A percentile compares a stretch with the other conserved stretches of the same genome.
Evolutionary conservation across 35 echinoderm and acorn worm species (phyloP).

Genomic region (Ptychodera flava): DNA sequence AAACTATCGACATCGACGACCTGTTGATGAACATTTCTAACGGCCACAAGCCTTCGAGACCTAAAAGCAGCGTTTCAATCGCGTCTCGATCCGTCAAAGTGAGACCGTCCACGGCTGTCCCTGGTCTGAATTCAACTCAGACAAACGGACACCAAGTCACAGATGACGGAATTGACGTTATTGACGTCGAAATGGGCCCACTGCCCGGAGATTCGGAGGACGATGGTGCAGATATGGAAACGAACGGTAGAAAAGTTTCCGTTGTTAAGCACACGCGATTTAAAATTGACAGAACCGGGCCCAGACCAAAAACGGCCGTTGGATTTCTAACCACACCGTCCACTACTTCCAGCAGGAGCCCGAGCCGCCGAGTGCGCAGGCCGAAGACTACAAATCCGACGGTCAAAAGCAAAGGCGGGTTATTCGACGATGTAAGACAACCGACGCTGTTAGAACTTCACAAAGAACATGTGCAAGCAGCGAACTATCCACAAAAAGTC

Average conservation of each 20-base stretch:
- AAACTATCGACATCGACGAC: not conserved
- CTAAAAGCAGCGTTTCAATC: not conserved
- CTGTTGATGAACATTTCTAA: not conserved
- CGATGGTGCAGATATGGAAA: not conserved
- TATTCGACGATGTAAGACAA: slow-evolving; percentile 67
- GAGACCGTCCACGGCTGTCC: not conserved
- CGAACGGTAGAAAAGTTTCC: not conserved
- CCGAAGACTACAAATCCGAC: slow-evolving; percentile 12
- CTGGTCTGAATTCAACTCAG: not conserved
- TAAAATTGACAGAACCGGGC: not conserved
- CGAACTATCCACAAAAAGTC: slow-evolving; percentile 49
- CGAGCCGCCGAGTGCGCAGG: not conserved
- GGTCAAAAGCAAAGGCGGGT: slow-evolving; percentile 27
- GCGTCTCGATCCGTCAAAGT: not conserved
- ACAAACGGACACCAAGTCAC: not conserved
- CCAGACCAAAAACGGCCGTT: not conserved
- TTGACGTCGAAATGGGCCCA: not conserved
- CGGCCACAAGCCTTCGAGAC: not conserved
- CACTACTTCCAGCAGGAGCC: not conserved
- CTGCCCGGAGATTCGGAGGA: not conserved
- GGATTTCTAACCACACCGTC: slow-evolving; percentile 1
- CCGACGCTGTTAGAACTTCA: slow-evolving; percentile 71
- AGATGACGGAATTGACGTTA: not conserved
- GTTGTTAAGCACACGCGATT: not conserved
- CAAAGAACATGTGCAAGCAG: slow-evolving; percentile 14